Conservation (phyloP, 2,888 invertebrate genomes). For the Dryocosmus kuriphilus region DNA sequence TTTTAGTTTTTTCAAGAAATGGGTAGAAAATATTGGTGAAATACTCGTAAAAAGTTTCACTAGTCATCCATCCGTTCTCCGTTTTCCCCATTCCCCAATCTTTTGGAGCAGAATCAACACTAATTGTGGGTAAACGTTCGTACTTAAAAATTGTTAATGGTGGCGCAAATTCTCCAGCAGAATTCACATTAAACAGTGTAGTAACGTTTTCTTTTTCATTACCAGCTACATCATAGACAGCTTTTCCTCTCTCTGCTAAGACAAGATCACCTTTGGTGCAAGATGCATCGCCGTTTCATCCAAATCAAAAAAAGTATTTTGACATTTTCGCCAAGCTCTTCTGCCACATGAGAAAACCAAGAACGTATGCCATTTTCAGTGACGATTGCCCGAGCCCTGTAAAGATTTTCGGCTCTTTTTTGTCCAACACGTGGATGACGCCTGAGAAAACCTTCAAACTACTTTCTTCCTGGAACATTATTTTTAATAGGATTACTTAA, state of each 20-base stretch:
- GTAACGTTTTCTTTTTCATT: slow-evolving; percentile 59
- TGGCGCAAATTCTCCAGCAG: slow-evolving; percentile 58
- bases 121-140: slow-evolving; percentile 26
- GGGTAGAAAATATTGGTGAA: slow-evolving; percentile 57
- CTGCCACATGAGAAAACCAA: too few relatives aligned
- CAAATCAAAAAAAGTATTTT: slow-evolving; percentile 60
- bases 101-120: not conserved
- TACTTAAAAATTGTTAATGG: slow-evolving; percentile 58
- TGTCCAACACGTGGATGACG: slow-evolving; percentile 55
- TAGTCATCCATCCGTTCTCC: slow-evolving; percentile 62
- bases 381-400: too few relatives aligned
- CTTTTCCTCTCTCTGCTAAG: too few relatives aligned
- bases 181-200: slow-evolving; percentile 57
- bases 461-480: slow-evolving; percentile 52
- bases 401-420: too few relatives aligned
- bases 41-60: slow-evolving; percentile 57
- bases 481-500: too few relatives aligned
- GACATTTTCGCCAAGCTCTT: too few relatives aligned
- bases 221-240: too few relatives aligned
- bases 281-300: slow-evolving; percentile 60
- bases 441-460: slow-evolving; percentile 55
- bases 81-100: slow-evolving; percentile 56
- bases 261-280: slow-evolving; percentile 55
- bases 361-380: too few relatives aligned
- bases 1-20: slow-evolving; percentile 52